Conservation (phyloP, 2,888 invertebrate genomes). For the Hartigia nigra region DNA sequence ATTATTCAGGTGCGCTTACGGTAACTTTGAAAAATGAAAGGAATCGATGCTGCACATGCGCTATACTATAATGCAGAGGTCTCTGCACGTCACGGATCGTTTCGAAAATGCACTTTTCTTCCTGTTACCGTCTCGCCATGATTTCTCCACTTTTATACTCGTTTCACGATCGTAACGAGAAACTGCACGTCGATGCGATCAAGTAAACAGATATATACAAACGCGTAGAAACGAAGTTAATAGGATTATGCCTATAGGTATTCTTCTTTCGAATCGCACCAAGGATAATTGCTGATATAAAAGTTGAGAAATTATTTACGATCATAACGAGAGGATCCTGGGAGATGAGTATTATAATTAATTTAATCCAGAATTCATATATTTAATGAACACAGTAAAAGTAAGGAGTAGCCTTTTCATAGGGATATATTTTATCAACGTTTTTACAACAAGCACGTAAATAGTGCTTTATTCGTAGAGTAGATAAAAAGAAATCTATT, state of each 20-base stretch:
- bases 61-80: background rate
- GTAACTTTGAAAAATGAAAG: background rate
- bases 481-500: background rate
- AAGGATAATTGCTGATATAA: too few species aligned
- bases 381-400: background rate
- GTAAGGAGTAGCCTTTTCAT: background rate
- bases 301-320: too few species aligned
- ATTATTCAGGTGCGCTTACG: background rate
- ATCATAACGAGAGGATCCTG: background rate
- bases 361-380: background rate
- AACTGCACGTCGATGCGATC: background rate
- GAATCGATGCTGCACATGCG: background rate
- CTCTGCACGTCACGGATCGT: background rate
- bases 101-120: background rate
- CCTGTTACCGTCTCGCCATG: background rate
- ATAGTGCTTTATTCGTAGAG: background rate
- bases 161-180: slow-evolving; percentile 3
- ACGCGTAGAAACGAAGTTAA: background rate
- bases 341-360: background rate
- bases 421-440: background rate
- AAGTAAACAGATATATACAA: background rate
- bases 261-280: background rate
- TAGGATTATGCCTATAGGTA: background rate
- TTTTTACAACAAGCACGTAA: background rate
- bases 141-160: slow-evolving; percentile 9